phyloP scores from a whole-genome alignment of 2,797 vertebrate genomes.

The Cephalopachus bancanus region DNA sequence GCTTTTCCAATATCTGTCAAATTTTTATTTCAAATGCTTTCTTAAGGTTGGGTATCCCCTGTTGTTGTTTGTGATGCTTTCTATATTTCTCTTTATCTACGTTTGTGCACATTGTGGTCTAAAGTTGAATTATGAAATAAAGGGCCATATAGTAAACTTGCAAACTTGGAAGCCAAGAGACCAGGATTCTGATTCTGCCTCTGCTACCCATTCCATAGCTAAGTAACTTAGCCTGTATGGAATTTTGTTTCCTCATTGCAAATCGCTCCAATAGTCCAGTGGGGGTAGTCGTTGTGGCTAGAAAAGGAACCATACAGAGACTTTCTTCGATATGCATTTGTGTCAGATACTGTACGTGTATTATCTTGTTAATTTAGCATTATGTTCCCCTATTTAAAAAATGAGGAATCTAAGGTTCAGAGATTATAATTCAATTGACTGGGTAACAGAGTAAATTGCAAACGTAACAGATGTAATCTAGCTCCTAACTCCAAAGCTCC shows the following conservation, averaged over 20 bases:
- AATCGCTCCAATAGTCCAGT: not conserved
- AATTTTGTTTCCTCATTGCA: not conserved
- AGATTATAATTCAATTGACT: not conserved
- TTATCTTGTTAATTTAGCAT: not conserved
- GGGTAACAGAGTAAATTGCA: not conserved
- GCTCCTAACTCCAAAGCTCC: constrained; percentile 31
- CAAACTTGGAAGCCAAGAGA: not conserved
- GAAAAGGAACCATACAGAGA: not conserved
- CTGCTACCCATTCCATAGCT: not conserved
- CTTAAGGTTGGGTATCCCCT: not conserved
- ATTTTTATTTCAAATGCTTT: constrained; percentile 36
- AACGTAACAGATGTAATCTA: not conserved
- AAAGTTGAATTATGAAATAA: constrained; percentile 1
- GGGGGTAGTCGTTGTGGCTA: not conserved
- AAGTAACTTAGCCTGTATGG: not conserved
- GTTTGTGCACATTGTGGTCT: not conserved
- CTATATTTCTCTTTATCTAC: constrained; percentile 42
- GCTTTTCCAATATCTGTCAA: constrained; percentile 21
- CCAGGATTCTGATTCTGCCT: not conserved
- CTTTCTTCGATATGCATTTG: not conserved
- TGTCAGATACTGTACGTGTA: not conserved
- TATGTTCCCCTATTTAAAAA: not conserved
- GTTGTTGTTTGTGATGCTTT: constrained; percentile 1
- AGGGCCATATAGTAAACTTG: not conserved
- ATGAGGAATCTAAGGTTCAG: not conserved